phyloP scores from a whole-genome alignment of 2,113 vertebrate genomes.

The Cairina moschata region DNA sequence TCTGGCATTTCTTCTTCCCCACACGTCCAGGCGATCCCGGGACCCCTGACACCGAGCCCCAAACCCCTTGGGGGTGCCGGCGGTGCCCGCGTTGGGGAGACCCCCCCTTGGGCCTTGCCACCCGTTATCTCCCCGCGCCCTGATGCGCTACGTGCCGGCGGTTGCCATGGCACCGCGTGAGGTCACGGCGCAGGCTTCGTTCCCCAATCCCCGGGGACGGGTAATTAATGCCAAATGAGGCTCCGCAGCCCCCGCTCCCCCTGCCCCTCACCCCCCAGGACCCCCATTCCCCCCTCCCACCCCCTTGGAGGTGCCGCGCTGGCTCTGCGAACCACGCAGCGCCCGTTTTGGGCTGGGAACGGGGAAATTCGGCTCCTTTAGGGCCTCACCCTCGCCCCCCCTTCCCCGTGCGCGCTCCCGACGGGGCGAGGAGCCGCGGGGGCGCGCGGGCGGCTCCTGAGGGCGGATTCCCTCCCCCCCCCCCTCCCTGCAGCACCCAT shows the following conservation, averaged over 20 bases:
- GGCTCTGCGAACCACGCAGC: neutral
- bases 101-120: neutral
- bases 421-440: neutral
- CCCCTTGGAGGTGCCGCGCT: neutral
- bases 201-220: constrained; percentile 52
- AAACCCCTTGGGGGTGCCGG: fast-evolving
- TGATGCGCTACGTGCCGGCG: constrained; percentile 66
- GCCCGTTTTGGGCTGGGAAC: neutral
- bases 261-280: too few relatives aligned
- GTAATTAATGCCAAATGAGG: constrained; percentile 65
- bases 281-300: too few relatives aligned
- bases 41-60: neutral
- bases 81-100: fast-evolving
- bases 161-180: constrained; percentile 70
- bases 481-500: neutral
- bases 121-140: constrained; percentile 36
- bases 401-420: neutral
- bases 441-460: neutral
- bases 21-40: neutral
- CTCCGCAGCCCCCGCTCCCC: constrained; percentile 22
- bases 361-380: fast-evolving
- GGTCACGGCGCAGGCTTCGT: constrained; percentile 73
- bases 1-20: neutral
- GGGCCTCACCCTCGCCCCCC: neutral
- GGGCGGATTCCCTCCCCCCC: neutral